phyloP scores from a whole-genome alignment of 1,140 invertebrate species.

The Semibalanus balanoides region DNA sequence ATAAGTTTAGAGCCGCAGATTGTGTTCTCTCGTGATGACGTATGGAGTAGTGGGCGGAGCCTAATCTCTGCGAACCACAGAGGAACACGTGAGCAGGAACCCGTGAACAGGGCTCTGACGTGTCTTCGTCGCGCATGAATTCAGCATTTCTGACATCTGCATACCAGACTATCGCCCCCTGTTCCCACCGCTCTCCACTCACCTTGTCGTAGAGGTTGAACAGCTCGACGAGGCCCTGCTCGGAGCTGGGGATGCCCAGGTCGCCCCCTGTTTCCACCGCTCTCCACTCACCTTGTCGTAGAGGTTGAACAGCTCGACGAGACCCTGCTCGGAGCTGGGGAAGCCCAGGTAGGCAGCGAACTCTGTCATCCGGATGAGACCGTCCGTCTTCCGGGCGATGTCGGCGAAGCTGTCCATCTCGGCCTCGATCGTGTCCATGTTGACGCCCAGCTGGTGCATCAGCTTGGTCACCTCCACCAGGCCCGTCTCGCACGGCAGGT shows the following conservation, averaged over 20 bases:
- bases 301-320: conserved; percentile 48
- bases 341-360: conserved; percentile 47
- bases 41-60: too few species aligned
- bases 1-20: too few species aligned
- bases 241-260: conserved; percentile 40
- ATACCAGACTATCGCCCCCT: too few species aligned
- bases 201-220: too few species aligned
- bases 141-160: too few species aligned
- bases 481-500: conserved; percentile 53
- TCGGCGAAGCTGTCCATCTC: conserved; percentile 25
- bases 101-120: too few species aligned
- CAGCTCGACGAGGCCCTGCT: conserved; percentile 31
- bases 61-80: too few species aligned
- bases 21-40: too few species aligned
- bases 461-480: conserved; percentile 62
- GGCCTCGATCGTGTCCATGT: conserved; percentile 13
- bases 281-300: conserved; percentile 49
- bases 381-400: conserved; percentile 27
- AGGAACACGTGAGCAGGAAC: too few species aligned
- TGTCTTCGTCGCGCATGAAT: too few species aligned
- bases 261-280: too few species aligned
- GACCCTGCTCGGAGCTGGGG: conserved; percentile 36
- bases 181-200: too few species aligned
- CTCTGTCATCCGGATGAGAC: conserved; percentile 40
- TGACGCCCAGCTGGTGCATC: conserved; percentile 43